Base-by-base conservation (phyloP, 2,797 vertebrate species). In the Amblyraja radiata region DNA sequence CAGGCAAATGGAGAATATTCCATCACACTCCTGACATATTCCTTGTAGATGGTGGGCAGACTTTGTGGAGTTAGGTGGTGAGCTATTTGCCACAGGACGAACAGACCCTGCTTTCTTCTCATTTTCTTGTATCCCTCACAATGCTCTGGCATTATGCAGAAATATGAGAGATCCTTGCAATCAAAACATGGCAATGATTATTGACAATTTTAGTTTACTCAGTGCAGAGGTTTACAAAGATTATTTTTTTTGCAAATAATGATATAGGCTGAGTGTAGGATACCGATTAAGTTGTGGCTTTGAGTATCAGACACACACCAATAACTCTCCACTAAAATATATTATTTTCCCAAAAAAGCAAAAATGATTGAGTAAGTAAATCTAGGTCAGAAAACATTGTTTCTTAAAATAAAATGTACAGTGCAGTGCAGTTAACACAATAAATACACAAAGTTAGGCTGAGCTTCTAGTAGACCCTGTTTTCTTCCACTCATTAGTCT, bases 401-500 rank as follows among this genome's bases (percentile, higher is more conserved):
- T 58, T 65, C 63, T 25, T 88, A 63, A 88, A 63, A 65, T n/a
- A 88, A 65, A 32, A 65, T 36, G n/a, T n/a, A 36, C 84, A 88
- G 84, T 32, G 4, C 8, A 68, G n/a, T 65, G 61, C 61, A 21
- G 84, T 10, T 88, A 68, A 88, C 63, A 65, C 84, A 36, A 32
- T 63, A 65, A 84, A 68, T 63, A 36, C 61, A 68, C 84, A 36
- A 63, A 18, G 63, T 63, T 88, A 88, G 90, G 1, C 71, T 54
- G 71, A 13, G 71, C 65, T 76, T 68, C 46, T 14, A 74, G 36
- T 36, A 18, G 23, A 76, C 65, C 71, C 39, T 32, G 73, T 92
- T 39, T 74, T 76, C 68, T 92, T 21, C 81, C 71, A 92, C 36
- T 92, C 90, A 92, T 92, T 92, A 92, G 71, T 92, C 36, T 92